phyloP scores from a whole-genome alignment of 2,888 invertebrate genomes.

The Volucella zonaria region DNA sequence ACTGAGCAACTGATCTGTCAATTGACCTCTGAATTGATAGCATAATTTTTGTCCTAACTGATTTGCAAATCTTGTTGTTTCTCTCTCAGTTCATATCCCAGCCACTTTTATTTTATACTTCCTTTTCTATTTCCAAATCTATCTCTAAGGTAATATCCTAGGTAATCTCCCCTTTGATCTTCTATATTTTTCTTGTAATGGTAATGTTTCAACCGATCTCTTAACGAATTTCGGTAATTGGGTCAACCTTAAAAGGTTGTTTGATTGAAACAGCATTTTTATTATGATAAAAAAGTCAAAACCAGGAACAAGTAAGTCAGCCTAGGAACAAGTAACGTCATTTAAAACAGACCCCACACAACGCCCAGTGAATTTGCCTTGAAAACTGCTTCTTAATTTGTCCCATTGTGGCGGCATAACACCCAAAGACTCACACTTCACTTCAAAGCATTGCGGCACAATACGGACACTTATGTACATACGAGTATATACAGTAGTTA shows the following conservation, averaged over 20 bases:
- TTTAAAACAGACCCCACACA: slow-evolving; percentile 36
- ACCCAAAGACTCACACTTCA: slow-evolving; percentile 23
- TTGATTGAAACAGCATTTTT: slow-evolving; percentile 22
- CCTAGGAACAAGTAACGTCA: slow-evolving; percentile 26
- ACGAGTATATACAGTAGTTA: too few relatives aligned
- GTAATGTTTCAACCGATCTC: too few relatives aligned
- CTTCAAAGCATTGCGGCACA: slow-evolving; percentile 28
- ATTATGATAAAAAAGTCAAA: slow-evolving; percentile 2
- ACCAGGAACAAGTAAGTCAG: background rate
- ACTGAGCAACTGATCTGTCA: too few relatives aligned
- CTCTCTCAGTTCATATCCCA: too few relatives aligned
- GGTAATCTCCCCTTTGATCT: too few relatives aligned
- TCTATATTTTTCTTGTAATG: too few relatives aligned
- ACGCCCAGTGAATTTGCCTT: slow-evolving; percentile 39
- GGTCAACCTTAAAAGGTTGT: slow-evolving; percentile 15
- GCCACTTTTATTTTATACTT: too few relatives aligned
- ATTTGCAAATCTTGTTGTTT: too few relatives aligned
- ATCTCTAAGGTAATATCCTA: too few relatives aligned
- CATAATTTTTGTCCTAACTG: too few relatives aligned
- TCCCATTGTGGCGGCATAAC: slow-evolving; percentile 26
- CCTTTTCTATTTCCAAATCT: too few relatives aligned
- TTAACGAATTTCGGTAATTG: slow-evolving; percentile 4
- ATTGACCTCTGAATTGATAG: too few relatives aligned
- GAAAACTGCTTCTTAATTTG: slow-evolving; percentile 52
- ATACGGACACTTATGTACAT: background rate